Evolutionary conservation across 1,140 invertebrate species (phyloP).

Genomic region (Lepidurus apus): DNA sequence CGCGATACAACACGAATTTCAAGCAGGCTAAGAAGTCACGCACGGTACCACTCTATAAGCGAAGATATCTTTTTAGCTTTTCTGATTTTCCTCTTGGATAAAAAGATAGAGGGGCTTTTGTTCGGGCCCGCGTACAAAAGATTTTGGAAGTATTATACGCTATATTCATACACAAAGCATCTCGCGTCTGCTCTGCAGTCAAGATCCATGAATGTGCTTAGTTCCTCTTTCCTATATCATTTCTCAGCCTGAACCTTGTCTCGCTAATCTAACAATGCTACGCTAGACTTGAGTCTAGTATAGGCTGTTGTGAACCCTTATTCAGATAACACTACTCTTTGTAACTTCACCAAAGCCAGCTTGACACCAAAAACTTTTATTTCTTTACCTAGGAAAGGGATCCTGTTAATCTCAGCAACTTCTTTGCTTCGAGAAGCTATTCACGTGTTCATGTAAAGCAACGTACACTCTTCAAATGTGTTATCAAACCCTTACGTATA

Average conservation of each 20-base stretch:
- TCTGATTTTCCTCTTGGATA: neutral
- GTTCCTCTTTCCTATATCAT: neutral
- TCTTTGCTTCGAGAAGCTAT: too few species aligned
- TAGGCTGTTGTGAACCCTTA: neutral
- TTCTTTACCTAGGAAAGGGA: too few species aligned
- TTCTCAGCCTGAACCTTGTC: neutral
- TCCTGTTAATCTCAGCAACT: too few species aligned
- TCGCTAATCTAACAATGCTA: neutral
- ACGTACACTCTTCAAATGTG: too few species aligned
- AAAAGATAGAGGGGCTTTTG: neutral
- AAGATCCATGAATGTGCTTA: neutral
- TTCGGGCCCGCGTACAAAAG: too few species aligned
- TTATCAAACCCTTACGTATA: too few species aligned
- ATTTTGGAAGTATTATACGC: too few species aligned
- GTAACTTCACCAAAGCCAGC: neutral
- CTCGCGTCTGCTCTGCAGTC: neutral
- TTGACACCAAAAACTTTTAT: neutral
- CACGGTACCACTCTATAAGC: neutral
- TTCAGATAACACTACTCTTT: neutral
- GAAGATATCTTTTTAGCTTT: neutral
- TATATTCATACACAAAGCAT: neutral
- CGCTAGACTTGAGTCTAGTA: neutral
- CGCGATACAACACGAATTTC: neutral
- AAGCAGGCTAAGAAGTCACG: slow-evolving; percentile 4
- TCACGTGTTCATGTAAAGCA: too few species aligned